phyloP scores from a whole-genome alignment of 2,797 vertebrate genomes.

The Lithobates pipiens region DNA sequence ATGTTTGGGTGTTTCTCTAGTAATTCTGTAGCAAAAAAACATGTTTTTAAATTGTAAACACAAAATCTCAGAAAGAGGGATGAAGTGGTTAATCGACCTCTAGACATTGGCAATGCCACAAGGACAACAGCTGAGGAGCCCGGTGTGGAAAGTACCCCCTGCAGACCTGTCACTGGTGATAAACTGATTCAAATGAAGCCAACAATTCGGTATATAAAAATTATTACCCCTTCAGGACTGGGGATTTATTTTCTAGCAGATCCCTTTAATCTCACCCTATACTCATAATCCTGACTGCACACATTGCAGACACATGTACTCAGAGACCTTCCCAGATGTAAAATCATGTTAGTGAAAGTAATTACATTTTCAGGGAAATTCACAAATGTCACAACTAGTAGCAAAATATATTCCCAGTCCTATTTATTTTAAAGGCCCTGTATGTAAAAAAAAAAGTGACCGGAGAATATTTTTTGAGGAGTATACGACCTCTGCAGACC shows the following conservation, averaged over 20 bases:
- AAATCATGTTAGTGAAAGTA: neutral
- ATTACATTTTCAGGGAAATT: neutral
- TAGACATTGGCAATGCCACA: too few species aligned
- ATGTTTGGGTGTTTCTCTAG: too few species aligned
- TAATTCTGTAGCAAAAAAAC: too few species aligned
- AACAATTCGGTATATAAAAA: neutral
- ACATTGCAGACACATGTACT: constrained; percentile 4
- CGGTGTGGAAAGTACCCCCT: neutral
- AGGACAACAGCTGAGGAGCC: too few species aligned
- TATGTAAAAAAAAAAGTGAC: too few species aligned
- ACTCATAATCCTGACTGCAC: neutral
- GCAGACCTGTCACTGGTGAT: neutral
- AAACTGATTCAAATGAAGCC: neutral
- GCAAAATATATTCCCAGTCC: neutral
- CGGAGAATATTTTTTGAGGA: too few species aligned
- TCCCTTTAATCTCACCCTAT: neutral
- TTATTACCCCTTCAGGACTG: neutral
- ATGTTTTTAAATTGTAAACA: too few species aligned
- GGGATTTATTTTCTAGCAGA: neutral
- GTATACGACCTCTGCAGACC: too few species aligned
- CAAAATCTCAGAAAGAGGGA: too few species aligned
- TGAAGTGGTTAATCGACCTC: too few species aligned
- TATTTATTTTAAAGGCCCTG: too few species aligned
- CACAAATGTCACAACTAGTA: neutral
- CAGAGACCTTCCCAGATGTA: neutral